Base-by-base conservation (phyloP, 2,797 vertebrate species). In the Sitta carolinensis region DNA sequence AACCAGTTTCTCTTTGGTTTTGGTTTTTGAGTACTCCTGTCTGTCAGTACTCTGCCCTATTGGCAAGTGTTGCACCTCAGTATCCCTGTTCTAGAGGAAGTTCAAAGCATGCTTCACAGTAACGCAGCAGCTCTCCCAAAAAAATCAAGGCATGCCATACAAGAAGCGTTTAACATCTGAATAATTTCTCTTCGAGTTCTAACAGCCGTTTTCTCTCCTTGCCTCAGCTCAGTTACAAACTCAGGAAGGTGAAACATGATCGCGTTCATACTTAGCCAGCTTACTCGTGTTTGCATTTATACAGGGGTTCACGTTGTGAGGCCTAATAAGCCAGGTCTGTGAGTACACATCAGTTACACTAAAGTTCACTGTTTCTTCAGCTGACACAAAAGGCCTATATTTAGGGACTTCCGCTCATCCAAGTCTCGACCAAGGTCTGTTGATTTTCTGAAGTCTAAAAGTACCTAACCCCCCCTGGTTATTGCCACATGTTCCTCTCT, bases 11-110 rank as follows among this genome's bases (percentile, higher is more conserved):
- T 43, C 16, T 45, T 64, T 48, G 6, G 19, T 16, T 16, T 64
- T 43, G 9, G 1, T 22, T 51, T 34, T 3, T 26, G 22, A 17
- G 16, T 26, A 25, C 34, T 38, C 13, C 11, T 59, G 36, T 19
- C 18, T 32, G 14, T 5, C 21, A 7, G 10, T 16, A 9, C 5
- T 2, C 5, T 32, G 17, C 32, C 29, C 11, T 4, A 0, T 2
- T 16, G 51, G 3, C 16, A 3, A 25, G 2, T 9, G 22, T 15
- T 30, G 25, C 16, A 42, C 26, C 29, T 55, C 52, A 0, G 2
- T 10, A 7, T 34, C 34, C 3, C 3, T n/a, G 0, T 32, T 30
- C 6, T 13, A 26, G 20, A 22, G 52, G 29, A 7, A 40, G 15
- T 17, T 77, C 16, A 45, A 74, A 67, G 20, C 18, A 2, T 3